phyloP scores from a whole-genome alignment of 2,797 vertebrate genomes.

The Fringilla coelebs region DNA sequence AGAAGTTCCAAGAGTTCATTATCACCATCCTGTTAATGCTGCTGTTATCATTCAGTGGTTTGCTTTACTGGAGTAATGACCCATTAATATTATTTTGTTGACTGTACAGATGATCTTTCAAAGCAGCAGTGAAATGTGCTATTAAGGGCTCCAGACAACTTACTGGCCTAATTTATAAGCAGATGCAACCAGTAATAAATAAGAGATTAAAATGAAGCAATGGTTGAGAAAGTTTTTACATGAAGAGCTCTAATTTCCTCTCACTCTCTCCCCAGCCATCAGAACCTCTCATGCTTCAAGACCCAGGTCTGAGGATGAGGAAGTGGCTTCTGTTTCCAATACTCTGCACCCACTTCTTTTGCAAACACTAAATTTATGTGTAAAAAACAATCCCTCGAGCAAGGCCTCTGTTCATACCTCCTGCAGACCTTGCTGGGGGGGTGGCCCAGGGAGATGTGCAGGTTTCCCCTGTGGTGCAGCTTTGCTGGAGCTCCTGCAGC shows the following conservation, averaged over 20 bases:
- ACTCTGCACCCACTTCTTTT: neutral
- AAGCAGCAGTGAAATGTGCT: conserved; percentile 46
- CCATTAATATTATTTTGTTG: conserved; percentile 60
- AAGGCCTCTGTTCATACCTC: neutral
- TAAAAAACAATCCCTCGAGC: neutral
- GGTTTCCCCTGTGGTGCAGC: neutral
- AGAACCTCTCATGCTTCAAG: neutral
- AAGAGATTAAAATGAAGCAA: conserved; percentile 43
- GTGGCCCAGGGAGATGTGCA: neutral
- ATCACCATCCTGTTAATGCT: neutral
- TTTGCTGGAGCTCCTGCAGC: neutral
- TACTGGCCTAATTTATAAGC: conserved; percentile 45
- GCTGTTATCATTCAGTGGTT: neutral
- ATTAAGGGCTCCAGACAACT: conserved; percentile 44
- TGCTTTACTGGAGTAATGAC: conserved; percentile 43
- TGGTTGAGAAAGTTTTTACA: neutral
- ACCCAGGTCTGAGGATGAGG: neutral
- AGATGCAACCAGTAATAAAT: conserved; percentile 42
- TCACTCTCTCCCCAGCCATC: neutral
- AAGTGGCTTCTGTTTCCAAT: neutral
- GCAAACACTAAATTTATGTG: neutral
- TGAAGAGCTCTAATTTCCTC: neutral
- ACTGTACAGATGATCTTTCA: conserved; percentile 50
- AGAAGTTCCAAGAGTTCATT: conserved; percentile 3
- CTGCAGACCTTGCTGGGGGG: neutral